Base-by-base conservation (phyloP, 2,113 vertebrate genomes). In the Tupaia chinensis region DNA sequence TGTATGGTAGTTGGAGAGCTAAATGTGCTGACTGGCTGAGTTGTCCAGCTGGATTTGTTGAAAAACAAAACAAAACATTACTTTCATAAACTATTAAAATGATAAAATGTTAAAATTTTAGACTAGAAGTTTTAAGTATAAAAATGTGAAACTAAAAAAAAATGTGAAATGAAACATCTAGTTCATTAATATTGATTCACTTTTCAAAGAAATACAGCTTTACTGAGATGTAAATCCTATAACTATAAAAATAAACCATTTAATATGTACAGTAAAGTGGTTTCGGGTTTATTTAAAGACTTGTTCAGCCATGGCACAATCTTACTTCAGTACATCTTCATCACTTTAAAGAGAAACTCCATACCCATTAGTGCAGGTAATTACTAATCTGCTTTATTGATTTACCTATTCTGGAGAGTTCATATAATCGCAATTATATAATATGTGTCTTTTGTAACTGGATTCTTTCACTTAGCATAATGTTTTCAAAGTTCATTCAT, bases 1-100 rank as follows among this genome's bases (percentile, higher is more conserved):
- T 99, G 98, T 99, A 99, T 13, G 99, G 99, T 92, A 99, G 98
- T 97, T 99, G 99, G 10, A 99, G 99, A 93, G 99, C 98, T 91
- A 99, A 99, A 96, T 99, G 99, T 2, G 99, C 99, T 0, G 99
- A 99, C 96, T 99, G 99, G 98, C 99, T 99, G 76, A 99, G 98
- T 97, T 99, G 99, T 72, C 99, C 99, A 32, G 99, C 99, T 99
- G 98, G 9, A 98, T 94, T 16, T 68, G 96, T 95, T 73, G 92
- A 34, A 88, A 87, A 80, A 44, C 87, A 91, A 79, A 81, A 69
- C 54, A 68, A 93, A 70, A 96, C 29, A 87, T 0, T 66, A 72
- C 6, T 87, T 5, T 65, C 10, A 89, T 63, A 61, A 60, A 53
- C 60, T 2, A 60, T 56, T 73, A 69, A 72, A 84, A 86, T 27